Conservation (phyloP, 1,140 invertebrate species). For the Heliconius hewitsoni region DNA sequence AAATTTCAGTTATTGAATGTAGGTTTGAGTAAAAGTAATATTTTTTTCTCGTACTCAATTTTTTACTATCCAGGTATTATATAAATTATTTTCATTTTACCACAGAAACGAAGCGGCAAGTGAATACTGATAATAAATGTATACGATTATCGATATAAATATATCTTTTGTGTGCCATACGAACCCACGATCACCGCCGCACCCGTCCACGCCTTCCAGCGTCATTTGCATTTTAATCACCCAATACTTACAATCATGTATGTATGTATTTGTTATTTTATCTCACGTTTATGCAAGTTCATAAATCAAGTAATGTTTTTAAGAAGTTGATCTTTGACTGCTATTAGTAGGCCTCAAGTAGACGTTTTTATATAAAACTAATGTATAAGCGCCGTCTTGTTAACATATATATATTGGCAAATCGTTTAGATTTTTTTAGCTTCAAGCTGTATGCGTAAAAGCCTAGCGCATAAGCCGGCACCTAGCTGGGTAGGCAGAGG, state of each 20-base stretch:
- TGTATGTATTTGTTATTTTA: not conserved
- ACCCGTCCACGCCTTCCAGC: not conserved
- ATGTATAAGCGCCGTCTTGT: not conserved
- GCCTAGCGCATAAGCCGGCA: too few relatives aligned
- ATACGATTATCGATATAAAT: not conserved
- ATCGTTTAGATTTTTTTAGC: not conserved
- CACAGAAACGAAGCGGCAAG: too few relatives aligned
- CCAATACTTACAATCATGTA: not conserved
- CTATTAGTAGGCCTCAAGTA: not conserved
- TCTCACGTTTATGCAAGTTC: not conserved
- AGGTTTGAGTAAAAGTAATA: not conserved
- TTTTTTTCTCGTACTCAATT: not conserved
- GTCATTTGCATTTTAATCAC: slow-evolving; percentile 4
- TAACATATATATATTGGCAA: not conserved
- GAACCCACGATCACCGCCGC: not conserved
- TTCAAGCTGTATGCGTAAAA: too few relatives aligned
- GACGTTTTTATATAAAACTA: not conserved
- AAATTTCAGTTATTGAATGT: not conserved
- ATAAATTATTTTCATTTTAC: too few relatives aligned
- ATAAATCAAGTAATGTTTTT: not conserved
- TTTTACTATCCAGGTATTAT: too few relatives aligned
- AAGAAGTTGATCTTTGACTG: not conserved
- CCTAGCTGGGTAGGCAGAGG: too few relatives aligned
- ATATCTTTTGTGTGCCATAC: not conserved
- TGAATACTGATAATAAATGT: too few relatives aligned